Percentiles rank a stretch among this genome's conserved stretches.
Conservation (phyloP, 2,113 vertebrate species). For the Tenrec ecaudatus region DNA sequence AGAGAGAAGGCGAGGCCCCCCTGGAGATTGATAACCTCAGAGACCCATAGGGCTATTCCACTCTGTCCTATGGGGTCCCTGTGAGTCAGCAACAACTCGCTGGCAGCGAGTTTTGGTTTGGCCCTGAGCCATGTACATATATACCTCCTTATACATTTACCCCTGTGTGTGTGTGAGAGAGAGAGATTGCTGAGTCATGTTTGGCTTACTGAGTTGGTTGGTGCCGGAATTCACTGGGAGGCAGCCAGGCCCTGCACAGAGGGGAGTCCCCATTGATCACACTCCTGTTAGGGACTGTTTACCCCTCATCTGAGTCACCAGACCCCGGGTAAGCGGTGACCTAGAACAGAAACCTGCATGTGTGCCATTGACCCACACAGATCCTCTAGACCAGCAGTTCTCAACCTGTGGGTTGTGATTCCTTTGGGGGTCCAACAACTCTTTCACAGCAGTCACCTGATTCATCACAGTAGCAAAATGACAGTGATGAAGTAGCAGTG, state of each 20-base stretch:
- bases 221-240: slow-evolving; percentile 40
- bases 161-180: too few species aligned
- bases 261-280: slow-evolving; percentile 37
- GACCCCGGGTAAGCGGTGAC: background rate
- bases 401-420: too few species aligned
- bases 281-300: background rate
- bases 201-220: background rate
- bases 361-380: background rate
- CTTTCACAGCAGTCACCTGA: too few species aligned
- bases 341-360: background rate
- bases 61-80: too few species aligned
- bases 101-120: too few species aligned
- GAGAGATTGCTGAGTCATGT: background rate
- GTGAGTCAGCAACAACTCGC: too few species aligned
- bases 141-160: background rate
- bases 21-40: too few species aligned
- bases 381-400: background rate
- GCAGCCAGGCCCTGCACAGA: slow-evolving; percentile 18
- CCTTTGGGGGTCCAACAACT: too few species aligned
- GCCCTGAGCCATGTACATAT: background rate
- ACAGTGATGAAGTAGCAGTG: too few species aligned
- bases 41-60: too few species aligned
- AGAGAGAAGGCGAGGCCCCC: too few species aligned
- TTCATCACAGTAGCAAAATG: too few species aligned
- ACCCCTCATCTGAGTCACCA: background rate